A percentile compares a stretch with the other conserved stretches of the same genome.
Evolutionary conservation across 1,140 invertebrate species (phyloP).

Genomic region (Lucilia cuprina): DNA sequence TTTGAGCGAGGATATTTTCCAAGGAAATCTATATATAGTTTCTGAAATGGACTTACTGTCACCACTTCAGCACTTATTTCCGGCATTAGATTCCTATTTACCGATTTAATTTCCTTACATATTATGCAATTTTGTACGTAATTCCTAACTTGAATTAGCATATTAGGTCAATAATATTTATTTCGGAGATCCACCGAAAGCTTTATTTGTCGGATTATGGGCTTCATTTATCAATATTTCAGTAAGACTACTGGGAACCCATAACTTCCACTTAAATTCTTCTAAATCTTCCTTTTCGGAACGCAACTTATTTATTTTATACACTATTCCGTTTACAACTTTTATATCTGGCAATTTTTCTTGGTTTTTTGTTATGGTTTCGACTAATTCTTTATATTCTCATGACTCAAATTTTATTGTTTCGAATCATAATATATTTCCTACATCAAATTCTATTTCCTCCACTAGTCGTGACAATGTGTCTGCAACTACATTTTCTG

Average conservation of each 20-base stretch:
- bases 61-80: not conserved
- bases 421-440: not conserved
- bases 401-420: not conserved
- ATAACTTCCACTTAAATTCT: not conserved
- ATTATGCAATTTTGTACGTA: not conserved
- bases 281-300: not conserved
- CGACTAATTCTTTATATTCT: slow-evolving; percentile 10
- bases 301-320: not conserved
- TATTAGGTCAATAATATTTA: not conserved
- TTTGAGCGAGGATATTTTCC: not conserved
- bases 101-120: not conserved
- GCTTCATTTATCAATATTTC: not conserved
- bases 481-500: slow-evolving; percentile 17
- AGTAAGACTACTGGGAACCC: not conserved
- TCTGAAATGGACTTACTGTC: not conserved
- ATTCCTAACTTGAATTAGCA: not conserved
- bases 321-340: not conserved
- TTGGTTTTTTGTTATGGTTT: not conserved
- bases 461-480: not conserved
- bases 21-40: not conserved
- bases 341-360: not conserved
- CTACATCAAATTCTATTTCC: not conserved
- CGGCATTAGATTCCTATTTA: not conserved
- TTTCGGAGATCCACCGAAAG: not conserved
- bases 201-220: not conserved